Evolutionary conservation across 2,797 vertebrate genomes (phyloP).

Genomic region (Halcyon leucocephala): DNA sequence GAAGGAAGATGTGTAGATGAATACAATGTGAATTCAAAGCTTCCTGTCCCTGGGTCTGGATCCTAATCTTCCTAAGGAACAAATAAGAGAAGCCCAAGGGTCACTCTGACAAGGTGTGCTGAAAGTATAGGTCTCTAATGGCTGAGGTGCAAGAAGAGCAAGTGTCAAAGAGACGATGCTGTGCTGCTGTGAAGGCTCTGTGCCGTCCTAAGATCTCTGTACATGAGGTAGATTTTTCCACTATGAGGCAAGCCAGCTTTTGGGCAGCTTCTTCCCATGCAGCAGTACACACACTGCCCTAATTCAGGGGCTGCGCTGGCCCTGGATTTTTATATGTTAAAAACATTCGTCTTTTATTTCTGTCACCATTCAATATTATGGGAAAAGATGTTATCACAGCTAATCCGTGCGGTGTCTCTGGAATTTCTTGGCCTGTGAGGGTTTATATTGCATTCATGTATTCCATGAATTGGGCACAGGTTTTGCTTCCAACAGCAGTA

Average conservation of each 20-base stretch:
- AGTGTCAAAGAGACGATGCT: background rate
- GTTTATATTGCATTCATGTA: slow-evolving; percentile 67
- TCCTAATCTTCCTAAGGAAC: background rate
- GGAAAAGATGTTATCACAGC: slow-evolving; percentile 69
- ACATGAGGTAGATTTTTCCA: background rate
- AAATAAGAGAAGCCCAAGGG: background rate
- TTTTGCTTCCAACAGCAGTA: slow-evolving; percentile 42
- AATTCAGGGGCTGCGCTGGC: background rate
- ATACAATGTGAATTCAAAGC: background rate
- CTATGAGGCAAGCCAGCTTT: background rate
- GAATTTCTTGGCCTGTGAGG: slow-evolving; percentile 66
- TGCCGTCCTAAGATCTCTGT: background rate
- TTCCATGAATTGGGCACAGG: slow-evolving; percentile 66
- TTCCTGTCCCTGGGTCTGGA: background rate
- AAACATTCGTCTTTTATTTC: slow-evolving; percentile 47
- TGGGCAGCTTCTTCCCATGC: background rate
- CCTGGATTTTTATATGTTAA: background rate
- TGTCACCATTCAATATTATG: slow-evolving; percentile 2
- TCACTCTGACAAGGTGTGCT: background rate
- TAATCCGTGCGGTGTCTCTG: slow-evolving; percentile 60
- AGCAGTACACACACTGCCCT: background rate
- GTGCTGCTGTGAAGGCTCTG: background rate
- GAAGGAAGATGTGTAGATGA: background rate
- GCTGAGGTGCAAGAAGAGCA: background rate
- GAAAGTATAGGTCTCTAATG: background rate